Percentiles rank a stretch among this genome's conserved stretches.
Evolutionary conservation across 2,113 vertebrate species (phyloP).

Genomic region (Panthera tigris): DNA sequence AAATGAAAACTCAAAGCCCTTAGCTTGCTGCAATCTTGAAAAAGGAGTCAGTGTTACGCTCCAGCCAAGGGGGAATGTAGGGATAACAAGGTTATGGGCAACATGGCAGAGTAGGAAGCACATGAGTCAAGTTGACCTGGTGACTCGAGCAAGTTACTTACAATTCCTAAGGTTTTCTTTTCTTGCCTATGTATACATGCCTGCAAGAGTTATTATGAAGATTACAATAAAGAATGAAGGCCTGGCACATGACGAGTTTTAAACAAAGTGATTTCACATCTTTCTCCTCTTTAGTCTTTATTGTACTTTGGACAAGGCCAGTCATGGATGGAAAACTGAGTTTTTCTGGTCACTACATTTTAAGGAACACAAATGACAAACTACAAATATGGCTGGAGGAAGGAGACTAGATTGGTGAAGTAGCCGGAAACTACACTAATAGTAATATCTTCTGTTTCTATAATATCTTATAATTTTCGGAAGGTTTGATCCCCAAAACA

Average conservation of each 20-base stretch:
- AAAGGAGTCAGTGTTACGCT: neutral
- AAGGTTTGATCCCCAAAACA: neutral
- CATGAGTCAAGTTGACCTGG: neutral
- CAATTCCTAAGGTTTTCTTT: neutral
- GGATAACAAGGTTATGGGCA: neutral
- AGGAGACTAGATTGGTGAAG: neutral
- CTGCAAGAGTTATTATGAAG: neutral
- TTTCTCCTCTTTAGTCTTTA: neutral
- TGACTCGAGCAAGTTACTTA: neutral
- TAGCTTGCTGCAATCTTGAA: neutral
- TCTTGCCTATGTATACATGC: neutral
- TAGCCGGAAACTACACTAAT: neutral
- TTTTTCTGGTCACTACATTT: neutral
- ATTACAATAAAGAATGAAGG: neutral
- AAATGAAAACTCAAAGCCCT: neutral
- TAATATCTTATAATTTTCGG: conserved; percentile 4
- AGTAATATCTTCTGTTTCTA: neutral
- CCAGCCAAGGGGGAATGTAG: neutral
- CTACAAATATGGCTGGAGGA: neutral
- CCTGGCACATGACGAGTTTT: no score
- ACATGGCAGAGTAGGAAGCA: neutral
- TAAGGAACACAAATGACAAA: neutral
- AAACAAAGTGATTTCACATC: neutral
- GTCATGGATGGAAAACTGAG: neutral
- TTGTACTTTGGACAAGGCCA: neutral